Conservation (phyloP, 2,797 vertebrate species). For the Micropoecilia bifurca region DNA sequence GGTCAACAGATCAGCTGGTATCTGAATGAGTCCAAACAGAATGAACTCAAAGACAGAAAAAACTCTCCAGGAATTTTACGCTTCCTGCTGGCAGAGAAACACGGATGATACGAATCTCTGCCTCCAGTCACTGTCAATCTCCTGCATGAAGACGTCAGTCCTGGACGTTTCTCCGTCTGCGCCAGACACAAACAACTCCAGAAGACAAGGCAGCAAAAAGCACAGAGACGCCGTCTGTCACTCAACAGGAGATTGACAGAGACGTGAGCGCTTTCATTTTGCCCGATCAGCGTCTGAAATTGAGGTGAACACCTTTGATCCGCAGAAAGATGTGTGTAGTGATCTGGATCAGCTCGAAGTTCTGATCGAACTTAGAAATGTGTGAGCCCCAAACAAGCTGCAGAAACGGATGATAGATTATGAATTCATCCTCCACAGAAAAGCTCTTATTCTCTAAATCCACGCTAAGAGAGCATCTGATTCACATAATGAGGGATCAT, state of each 20-base stretch:
- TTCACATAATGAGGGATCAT: slow-evolving; percentile 32
- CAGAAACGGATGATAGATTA: slow-evolving; percentile 53
- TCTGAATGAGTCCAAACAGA: slow-evolving; percentile 34
- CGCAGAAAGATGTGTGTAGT: slow-evolving; percentile 50
- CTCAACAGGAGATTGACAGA: slow-evolving; percentile 51
- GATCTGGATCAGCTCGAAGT: slow-evolving; percentile 63
- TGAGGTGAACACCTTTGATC: slow-evolving; percentile 77
- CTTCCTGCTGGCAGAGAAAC: slow-evolving; percentile 27
- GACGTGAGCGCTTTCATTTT: slow-evolving; percentile 47
- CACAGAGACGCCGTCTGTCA: slow-evolving; percentile 55
- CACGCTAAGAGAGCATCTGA: slow-evolving; percentile 7
- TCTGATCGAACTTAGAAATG: slow-evolving; percentile 76
- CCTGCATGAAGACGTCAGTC: slow-evolving; percentile 23
- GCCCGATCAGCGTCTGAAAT: slow-evolving; percentile 62
- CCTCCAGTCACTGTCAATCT: slow-evolving; percentile 6
- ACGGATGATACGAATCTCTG: slow-evolving; percentile 15
- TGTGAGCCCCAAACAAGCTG: slow-evolving; percentile 23
- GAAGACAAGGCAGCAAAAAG: slow-evolving; percentile 34
- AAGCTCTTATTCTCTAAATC: slow-evolving; percentile 18
- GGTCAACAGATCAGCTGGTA: slow-evolving; percentile 1
- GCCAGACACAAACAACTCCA: slow-evolving; percentile 55
- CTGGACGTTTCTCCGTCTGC: slow-evolving; percentile 46
- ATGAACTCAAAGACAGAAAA: slow-evolving; percentile 8
- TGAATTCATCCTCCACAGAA: slow-evolving; percentile 23
- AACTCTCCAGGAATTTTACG: slow-evolving; percentile 32